These are phyloP conservation scores for Catocala sponsa DNA, from an alignment of 2,888 invertebrate species.

Conservation along the genomic window DNA sequence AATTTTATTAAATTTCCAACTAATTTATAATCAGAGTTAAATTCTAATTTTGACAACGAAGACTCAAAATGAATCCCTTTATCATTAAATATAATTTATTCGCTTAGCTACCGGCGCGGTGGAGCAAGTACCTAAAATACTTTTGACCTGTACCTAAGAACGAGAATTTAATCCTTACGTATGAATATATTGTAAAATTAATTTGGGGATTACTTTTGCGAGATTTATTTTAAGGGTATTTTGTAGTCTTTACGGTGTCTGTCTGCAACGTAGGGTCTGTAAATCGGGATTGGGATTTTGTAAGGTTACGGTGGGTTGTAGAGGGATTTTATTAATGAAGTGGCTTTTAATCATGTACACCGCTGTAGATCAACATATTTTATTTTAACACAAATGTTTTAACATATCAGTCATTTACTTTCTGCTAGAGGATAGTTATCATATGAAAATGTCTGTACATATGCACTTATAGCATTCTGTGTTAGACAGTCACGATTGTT, in stretches of 20 bases:
- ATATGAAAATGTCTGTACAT: too few relatives aligned
- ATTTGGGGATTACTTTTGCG: constrained; percentile 45
- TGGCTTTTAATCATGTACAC: not conserved
- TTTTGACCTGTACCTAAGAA: constrained; percentile 47
- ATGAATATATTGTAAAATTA: constrained; percentile 55
- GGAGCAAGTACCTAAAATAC: constrained; percentile 33
- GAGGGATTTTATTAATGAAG: not conserved
- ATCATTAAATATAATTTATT: constrained; percentile 33
- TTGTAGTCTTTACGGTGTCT: constrained; percentile 25
- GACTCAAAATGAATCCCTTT: constrained; percentile 28
- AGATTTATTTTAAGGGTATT: constrained; percentile 48
- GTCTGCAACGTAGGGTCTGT: constrained; percentile 19
- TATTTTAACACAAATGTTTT: too few relatives aligned
- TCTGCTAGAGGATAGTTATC: too few relatives aligned
- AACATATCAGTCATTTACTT: too few relatives aligned
- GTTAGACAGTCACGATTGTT: too few relatives aligned
- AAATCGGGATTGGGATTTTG: constrained; percentile 1
- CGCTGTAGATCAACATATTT: too few relatives aligned
- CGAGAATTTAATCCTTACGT: constrained; percentile 43
- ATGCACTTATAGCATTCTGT: too few relatives aligned
- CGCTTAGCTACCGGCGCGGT: constrained; percentile 19
- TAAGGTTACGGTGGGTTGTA: not conserved
- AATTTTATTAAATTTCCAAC: too few relatives aligned
- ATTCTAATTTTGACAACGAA: constrained; percentile 15
- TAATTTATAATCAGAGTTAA: constrained; percentile 13